Percentiles rank a stretch among this genome's conserved stretches.
phyloP scores from a whole-genome alignment of 2,888 invertebrate species.

The Chrysina gloriosa region DNA sequence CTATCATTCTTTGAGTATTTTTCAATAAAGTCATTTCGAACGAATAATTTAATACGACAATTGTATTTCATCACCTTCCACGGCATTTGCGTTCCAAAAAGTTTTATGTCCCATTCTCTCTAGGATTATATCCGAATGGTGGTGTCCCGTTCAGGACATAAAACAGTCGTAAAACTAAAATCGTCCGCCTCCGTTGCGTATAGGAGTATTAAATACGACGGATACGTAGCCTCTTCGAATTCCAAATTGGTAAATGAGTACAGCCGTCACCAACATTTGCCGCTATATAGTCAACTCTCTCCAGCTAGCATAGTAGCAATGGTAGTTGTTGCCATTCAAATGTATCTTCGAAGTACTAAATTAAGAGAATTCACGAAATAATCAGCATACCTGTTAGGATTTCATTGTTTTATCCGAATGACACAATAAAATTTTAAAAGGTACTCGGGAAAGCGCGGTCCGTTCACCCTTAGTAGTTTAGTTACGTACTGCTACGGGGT shows the following conservation, averaged over 20 bases:
- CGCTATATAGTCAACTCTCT: neutral
- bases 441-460: constrained; percentile 19
- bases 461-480: neutral
- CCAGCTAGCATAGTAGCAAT: neutral
- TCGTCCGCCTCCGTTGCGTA: constrained; percentile 2
- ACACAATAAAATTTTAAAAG: constrained; percentile 39
- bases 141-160: constrained; percentile 17
- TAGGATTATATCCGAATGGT: constrained; percentile 8
- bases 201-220: constrained; percentile 23
- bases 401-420: constrained; percentile 31
- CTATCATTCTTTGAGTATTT: no score
- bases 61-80: neutral
- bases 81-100: neutral
- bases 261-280: neutral
- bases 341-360: constrained; percentile 5
- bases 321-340: neutral
- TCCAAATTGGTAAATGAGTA: constrained; percentile 6
- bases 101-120: constrained; percentile 27
- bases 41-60: constrained; percentile 14
- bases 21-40: neutral
- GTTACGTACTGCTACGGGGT: neutral
- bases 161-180: constrained; percentile 29
- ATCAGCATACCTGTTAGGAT: constrained; percentile 40
- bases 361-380: constrained; percentile 38
- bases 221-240: neutral